phyloP scores from a whole-genome alignment of 2,113 vertebrate species.

The Anhinga rufa region DNA sequence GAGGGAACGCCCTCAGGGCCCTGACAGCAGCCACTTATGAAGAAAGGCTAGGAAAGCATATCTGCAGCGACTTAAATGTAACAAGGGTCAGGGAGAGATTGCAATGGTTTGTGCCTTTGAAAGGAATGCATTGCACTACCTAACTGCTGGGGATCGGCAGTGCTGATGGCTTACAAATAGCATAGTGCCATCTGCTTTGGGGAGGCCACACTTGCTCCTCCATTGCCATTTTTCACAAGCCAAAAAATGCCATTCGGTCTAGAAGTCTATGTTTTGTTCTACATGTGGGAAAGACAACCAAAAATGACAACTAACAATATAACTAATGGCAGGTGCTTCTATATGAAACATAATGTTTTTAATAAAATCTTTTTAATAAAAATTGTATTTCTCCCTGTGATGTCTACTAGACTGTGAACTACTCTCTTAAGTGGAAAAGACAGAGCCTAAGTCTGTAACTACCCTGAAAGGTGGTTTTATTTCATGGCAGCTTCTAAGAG shows the following conservation, averaged over 20 bases:
- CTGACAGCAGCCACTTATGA: neutral
- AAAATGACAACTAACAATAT: neutral
- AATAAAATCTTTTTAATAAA: neutral
- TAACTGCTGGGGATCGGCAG: accelerated
- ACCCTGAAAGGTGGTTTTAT: neutral
- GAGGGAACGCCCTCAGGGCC: neutral
- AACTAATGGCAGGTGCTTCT: neutral
- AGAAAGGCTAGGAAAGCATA: neutral
- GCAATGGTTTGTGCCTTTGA: neutral
- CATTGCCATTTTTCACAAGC: neutral
- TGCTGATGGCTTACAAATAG: neutral
- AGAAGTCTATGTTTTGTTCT: neutral
- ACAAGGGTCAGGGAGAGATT: neutral
- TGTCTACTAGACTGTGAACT: neutral
- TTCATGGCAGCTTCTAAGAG: neutral
- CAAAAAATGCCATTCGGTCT: neutral
- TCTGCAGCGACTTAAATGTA: neutral
- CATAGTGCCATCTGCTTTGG: neutral
- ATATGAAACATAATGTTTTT: neutral
- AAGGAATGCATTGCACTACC: accelerated
- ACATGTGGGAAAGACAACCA: neutral
- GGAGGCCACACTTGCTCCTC: neutral
- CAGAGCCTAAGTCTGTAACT: neutral
- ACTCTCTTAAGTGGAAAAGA: neutral
- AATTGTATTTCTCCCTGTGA: neutral